These are phyloP conservation scores for Leptinotarsa undecemlineata DNA, from an alignment of 1,140 invertebrate species.

Conservation along the genomic window DNA sequence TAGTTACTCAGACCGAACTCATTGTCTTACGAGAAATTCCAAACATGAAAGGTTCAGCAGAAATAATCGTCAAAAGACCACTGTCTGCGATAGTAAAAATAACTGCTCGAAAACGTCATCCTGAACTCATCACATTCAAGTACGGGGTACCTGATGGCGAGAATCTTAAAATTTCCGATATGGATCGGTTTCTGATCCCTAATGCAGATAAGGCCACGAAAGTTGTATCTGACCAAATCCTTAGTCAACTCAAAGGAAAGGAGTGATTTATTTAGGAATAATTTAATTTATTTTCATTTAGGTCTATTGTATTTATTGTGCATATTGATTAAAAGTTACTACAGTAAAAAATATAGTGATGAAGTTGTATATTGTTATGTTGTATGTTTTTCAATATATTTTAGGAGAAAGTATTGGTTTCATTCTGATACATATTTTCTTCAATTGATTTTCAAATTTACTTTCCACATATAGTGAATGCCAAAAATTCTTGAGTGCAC, in stretches of 20 bases:
- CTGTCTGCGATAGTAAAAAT: constrained; percentile 93
- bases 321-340: constrained; percentile 17
- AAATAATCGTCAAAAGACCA: constrained; percentile 82
- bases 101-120: constrained; percentile 90
- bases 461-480: too few species aligned
- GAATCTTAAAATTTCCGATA: constrained; percentile 75
- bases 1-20: constrained; percentile 87
- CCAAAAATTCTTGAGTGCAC: too few species aligned
- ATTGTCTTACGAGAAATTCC: constrained; percentile 83
- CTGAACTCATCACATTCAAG: constrained; percentile 95
- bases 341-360: background rate
- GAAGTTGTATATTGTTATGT: constrained; percentile 2
- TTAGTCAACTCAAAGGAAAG: constrained; percentile 58
- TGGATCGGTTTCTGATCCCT: constrained; percentile 91
- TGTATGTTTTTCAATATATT: constrained; percentile 8
- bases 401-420: background rate
- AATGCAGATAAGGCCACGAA: constrained; percentile 89
- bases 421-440: too few species aligned
- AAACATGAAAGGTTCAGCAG: constrained; percentile 74
- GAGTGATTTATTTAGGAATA: constrained; percentile 38
- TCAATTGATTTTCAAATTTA: too few species aligned
- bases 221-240: constrained; percentile 74
- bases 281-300: constrained; percentile 22
- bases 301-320: constrained; percentile 21
- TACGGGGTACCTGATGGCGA: constrained; percentile 81